Conservation (phyloP, 2,797 vertebrate genomes). For the Lepus townsendii region DNA sequence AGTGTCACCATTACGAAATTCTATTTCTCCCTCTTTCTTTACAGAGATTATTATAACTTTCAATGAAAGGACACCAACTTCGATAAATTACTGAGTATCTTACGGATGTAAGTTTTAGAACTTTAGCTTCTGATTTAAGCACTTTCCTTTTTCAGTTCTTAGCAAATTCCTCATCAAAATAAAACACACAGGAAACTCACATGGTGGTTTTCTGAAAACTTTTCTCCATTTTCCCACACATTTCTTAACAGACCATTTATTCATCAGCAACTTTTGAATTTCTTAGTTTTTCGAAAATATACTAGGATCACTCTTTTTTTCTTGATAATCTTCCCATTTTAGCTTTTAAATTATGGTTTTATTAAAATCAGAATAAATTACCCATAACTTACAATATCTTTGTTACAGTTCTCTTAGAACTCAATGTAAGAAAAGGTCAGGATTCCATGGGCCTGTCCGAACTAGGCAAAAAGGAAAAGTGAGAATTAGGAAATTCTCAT, state of each 20-base stretch:
- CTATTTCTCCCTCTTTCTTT: not conserved
- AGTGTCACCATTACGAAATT: not conserved
- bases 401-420: constrained; percentile 55
- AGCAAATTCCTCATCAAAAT: constrained; percentile 58
- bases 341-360: constrained; percentile 60
- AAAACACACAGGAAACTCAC: not conserved
- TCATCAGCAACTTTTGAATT: constrained; percentile 27
- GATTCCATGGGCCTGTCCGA: not conserved
- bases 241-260: constrained; percentile 43
- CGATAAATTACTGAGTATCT: constrained; percentile 13
- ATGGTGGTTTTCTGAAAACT: constrained; percentile 44
- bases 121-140: constrained; percentile 15
- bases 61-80: constrained; percentile 7
- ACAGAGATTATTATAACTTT: not conserved
- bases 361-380: constrained; percentile 79
- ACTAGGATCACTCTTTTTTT: constrained; percentile 41
- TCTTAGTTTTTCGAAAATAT: constrained; percentile 47
- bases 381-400: constrained; percentile 43
- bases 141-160: not conserved
- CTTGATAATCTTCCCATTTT: constrained; percentile 53
- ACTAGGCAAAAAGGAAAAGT: too few species aligned
- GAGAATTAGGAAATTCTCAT: constrained; percentile 40
- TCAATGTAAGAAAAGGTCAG: constrained; percentile 24
- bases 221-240: not conserved
- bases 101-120: not conserved